Evolutionary conservation across 1,140 invertebrate genomes (phyloP), one percentile per base, ranked within the genome.

Genomic region (Leptoteleia sp.): DNA sequence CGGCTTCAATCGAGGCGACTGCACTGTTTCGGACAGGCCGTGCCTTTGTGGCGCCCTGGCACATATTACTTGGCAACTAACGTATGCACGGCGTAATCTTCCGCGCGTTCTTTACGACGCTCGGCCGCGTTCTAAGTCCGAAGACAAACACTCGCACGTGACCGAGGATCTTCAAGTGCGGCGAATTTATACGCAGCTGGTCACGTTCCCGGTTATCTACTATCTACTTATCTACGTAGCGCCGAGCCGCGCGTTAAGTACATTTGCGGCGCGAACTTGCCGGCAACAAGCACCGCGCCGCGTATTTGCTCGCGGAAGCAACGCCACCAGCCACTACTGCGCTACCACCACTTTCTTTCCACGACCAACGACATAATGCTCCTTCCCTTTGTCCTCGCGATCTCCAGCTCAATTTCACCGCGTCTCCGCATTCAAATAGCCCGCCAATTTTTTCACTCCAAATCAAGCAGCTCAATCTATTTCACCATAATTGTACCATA

Each of bases 191-290:
- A 79, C 76, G 64, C 76, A 70, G 76, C 48, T 79, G 64, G 77
- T 75, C 77, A 79, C 77, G 77, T 79, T 59, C 54, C 42, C 54
- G 61, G 65, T 80, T n/a, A n/a, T n/a, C n/a, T n/a, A n/a, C n/a
- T 80, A 80, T 80, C 77, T 80, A 80, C 71, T 80, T 80, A 80
- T 80, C 71, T 80, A 68, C 59, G 71, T 76, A 61, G 45, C 52
- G 47, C 17, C 45, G 61, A 37, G 43, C 48, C 7, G 42, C 71
- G 67, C 61, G 55, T 61, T 68, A 76, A 77, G 64, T 43, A 65
- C 48, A 64, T 70, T 71, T 55, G 75, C 37, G 31, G 19, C n/a
- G 0, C 27, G 31, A 62, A 76, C 62, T 59, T 65, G 35, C 50
- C 15, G 29, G 12, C 35, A 50, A 61, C 19, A 1, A 38, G 22